These are phyloP conservation scores for Coelogynopora nodosa DNA, from an alignment of 2,888 invertebrate genomes.

Conservation along the genomic window DNA sequence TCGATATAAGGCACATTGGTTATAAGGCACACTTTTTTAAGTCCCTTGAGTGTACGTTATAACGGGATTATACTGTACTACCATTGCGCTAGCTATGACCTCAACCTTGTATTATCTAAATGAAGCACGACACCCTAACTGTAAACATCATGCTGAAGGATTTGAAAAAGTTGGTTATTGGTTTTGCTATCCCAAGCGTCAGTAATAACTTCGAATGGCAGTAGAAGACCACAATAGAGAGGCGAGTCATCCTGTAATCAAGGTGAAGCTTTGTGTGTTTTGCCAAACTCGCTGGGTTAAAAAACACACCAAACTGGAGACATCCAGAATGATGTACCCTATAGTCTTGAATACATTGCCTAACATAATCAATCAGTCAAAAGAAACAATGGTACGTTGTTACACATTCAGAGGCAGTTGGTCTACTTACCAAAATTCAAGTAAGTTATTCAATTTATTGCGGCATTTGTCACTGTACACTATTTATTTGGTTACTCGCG, in stretches of 20 bases:
- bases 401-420: neutral
- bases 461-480: neutral
- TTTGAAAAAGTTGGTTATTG: constrained; percentile 16
- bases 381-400: neutral
- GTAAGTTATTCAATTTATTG: neutral
- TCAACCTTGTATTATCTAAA: constrained; percentile 18
- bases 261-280: neutral
- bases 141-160: constrained; percentile 9
- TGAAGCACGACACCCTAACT: neutral
- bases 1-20: no score
- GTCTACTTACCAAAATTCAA: neutral
- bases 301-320: neutral
- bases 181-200: neutral
- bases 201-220: neutral
- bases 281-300: neutral
- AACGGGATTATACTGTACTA: no score
- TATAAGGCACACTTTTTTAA: no score
- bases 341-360: neutral
- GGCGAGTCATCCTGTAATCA: neutral
- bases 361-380: constrained; percentile 8
- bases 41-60: no score
- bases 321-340: constrained; percentile 5
- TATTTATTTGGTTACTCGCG: neutral
- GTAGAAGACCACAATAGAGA: constrained; percentile 8
- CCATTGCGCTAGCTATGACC: constrained; percentile 5